A percentile compares a stretch with the other conserved stretches of the same genome.
Evolutionary conservation across 1,140 invertebrate genomes (phyloP).

Genomic region (Oreohelix idahoensis): DNA sequence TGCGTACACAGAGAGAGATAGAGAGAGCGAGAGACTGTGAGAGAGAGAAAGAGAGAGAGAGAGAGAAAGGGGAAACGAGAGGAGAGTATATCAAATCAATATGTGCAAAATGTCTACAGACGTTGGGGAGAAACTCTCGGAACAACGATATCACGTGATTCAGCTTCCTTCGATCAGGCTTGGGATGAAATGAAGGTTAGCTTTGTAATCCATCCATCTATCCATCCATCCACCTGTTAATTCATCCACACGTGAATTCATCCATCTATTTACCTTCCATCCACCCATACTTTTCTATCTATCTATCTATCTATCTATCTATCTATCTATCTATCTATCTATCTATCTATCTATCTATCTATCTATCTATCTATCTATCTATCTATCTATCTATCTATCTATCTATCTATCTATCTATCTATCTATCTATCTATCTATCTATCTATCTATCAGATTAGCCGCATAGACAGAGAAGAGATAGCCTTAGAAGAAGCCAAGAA

Average conservation of each 20-base stretch:
- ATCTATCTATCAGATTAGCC: not conserved
- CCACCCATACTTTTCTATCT: not conserved
- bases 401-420: not conserved
- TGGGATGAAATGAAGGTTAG: slow-evolving; percentile 6
- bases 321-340: not conserved
- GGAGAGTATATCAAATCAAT: no score
- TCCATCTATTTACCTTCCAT: not conserved
- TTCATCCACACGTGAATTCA: not conserved
- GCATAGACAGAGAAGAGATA: not conserved
- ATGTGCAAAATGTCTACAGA: not conserved
- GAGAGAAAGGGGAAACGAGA: no score
- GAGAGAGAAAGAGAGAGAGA: no score
- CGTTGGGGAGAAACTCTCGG: not conserved
- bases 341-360: no score
- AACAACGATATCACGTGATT: not conserved
- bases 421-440: not conserved
- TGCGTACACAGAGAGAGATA: no score
- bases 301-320: not conserved
- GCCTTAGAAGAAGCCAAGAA: not conserved
- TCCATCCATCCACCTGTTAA: not conserved
- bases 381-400: no score
- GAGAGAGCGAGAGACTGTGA: no score
- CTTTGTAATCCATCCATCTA: not conserved
- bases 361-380: no score
- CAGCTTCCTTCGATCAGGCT: not conserved